Evolutionary conservation across 2,797 vertebrate species (phyloP).

Genomic region (Mormyrops boulengeri): DNA sequence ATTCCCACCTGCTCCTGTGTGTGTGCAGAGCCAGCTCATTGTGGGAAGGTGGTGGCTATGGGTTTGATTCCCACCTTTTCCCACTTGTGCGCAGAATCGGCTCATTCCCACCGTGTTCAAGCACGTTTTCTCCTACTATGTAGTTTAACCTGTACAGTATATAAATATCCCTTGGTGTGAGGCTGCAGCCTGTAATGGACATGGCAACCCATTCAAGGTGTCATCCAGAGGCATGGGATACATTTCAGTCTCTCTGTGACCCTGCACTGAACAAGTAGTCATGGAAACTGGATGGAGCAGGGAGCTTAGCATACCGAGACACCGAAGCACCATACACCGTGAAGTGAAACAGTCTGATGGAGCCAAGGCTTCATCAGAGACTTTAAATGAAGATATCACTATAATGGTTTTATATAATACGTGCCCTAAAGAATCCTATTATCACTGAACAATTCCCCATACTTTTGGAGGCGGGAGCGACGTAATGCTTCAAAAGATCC

Average conservation of each 20-base stretch:
- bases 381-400: conserved; percentile 1
- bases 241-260: not conserved
- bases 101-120: not conserved
- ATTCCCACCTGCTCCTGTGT: not conserved
- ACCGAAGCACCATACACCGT: not conserved
- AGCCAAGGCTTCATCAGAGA: not conserved
- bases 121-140: not conserved
- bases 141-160: not conserved
- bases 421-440: not conserved
- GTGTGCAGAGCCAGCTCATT: not conserved
- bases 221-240: not conserved
- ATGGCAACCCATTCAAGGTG: not conserved
- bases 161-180: not conserved
- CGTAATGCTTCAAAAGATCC: conserved; percentile 37
- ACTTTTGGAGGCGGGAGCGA: not conserved
- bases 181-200: not conserved
- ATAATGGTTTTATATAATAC: not conserved
- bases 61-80: not conserved
- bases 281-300: conserved; percentile 5
- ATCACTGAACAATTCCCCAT: not conserved
- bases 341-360: not conserved
- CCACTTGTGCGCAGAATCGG: not conserved
- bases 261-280: not conserved
- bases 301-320: not conserved
- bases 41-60: not conserved